Base-by-base conservation (phyloP, 1,140 invertebrate genomes). In the Drosophila aff. region DNA sequence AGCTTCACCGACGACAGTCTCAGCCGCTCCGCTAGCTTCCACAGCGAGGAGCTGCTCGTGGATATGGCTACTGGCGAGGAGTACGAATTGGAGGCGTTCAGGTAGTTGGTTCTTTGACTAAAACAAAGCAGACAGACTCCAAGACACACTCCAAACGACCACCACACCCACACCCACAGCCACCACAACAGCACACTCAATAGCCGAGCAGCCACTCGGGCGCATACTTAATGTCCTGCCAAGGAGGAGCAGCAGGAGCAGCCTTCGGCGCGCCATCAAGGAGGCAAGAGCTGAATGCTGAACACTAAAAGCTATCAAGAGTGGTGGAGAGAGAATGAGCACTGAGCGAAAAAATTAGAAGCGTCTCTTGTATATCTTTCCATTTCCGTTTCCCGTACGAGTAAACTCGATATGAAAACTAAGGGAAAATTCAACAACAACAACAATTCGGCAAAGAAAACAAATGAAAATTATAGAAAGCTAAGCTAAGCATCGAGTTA, bases 21-120 rank as follows among this genome's bases (percentile, higher is more conserved):
- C 2, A 44, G 71, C 23, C 67, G 74, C 16, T 78, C 78, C 10
- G 50, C 50, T 3, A 90, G 79, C 55, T 90, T 79, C 26, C 76
- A 79, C 3, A 91, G 85, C 46, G 76, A 85, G 76, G 86, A 85
- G 68, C 10, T 85, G 63, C 66, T 91, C 15, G 28, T 91, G 53
- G 53, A 90, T 28, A 11, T 89, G 69, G 49, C 9, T 16, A 79
- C 69, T 1, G 78, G 85, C 33, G 71, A 82, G 72, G 63, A 85
- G 53, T n/a, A 74, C 36, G 26, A 58, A n/a, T 21, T 40, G 36
- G 41, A 73, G 23, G n/a, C 47, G 69, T 26, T 44, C 72, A 87
- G 84, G 84, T 87, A 87, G 67, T 80, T 62, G 50, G 53, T 72
- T 23, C 38, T 38, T 68, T 44, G 31, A 58, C 31, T 38, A 33